These are phyloP conservation scores for Myiothlypis chrysogaster DNA, from an alignment of 2,797 vertebrate genomes.

Conservation along the genomic window DNA sequence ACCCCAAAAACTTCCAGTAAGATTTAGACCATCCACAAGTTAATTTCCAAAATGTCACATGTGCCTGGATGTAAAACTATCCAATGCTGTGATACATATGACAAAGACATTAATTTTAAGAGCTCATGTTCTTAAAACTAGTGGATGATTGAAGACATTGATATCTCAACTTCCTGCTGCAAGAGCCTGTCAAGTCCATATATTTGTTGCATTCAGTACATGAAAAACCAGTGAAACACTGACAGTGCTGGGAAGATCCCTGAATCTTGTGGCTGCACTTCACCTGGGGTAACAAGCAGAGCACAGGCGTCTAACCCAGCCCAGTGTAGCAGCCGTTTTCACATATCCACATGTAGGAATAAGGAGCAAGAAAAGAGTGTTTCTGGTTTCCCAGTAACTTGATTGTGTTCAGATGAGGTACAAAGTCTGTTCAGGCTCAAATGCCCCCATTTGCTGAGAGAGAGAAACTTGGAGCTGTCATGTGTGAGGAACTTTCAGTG, in stretches of 20 bases:
- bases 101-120: neutral
- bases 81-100: neutral
- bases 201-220: neutral
- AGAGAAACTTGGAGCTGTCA: neutral
- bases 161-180: neutral
- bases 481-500: neutral
- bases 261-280: neutral
- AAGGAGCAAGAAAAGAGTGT: neutral
- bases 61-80: neutral
- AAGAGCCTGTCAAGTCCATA: neutral
- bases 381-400: neutral
- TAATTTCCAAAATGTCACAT: neutral
- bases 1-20: neutral
- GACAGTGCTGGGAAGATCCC: neutral
- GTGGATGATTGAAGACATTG: neutral
- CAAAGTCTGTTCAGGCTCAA: neutral
- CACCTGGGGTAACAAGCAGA: neutral
- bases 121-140: neutral
- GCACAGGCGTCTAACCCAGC: neutral
- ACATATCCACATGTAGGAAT: accelerated
- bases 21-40: neutral
- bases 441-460: neutral
- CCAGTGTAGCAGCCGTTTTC: neutral
- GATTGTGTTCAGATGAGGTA: neutral
- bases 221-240: neutral